Evolutionary conservation across 2,888 invertebrate species (phyloP), one percentile per base, ranked within the genome.

Genomic region (Ptychoptera albimana): DNA sequence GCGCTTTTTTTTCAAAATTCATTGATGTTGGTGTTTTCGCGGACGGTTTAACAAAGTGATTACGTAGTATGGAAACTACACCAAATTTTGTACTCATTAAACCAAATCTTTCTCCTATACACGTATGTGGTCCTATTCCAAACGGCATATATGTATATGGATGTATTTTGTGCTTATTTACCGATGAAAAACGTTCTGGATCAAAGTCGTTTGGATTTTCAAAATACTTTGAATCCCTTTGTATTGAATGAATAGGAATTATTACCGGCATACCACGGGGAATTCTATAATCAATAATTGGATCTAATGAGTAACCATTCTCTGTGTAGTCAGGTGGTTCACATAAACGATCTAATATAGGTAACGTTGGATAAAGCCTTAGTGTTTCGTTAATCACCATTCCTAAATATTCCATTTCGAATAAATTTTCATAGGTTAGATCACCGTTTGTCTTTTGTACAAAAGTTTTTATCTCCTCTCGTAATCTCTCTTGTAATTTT

Each of bases 321-420:
- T 48, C 42, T 3, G 52, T 50, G 0, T 47, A 55, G 23, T 3
- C 3, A 0, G 50, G 15, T 8, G 16, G 46, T 7, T 58, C 59
- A 43, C 63, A 65, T 34, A 57, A 53, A 11, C 66, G 55, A 49
- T 66, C 65, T 29, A 66, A 46, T 46, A 63, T 60, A 2, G 66
- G 61, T 7, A 64, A 39, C 0, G 60, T 55, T 1, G 66, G 66
- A 53, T 66, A 66, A 42, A 65, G 48, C 2, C 66, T 56, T 32
- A 65, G 48, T 9, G 57, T 57, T 49, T 66, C 66, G 9, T 32
- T 13, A 57, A 51, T 14, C 55, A 61, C 66, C 53, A 63, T 65
- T 45, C 69, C 64, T 51, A 71, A 53, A 49, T 68, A 70, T 29
- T 59, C 54, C 60, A 71, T 55, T 7, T 64, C 60, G 2, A 58